Evolutionary conservation across 1,140 invertebrate genomes (phyloP), one percentile per base, ranked within the genome.

Genomic region (Galendromus occidentalis): DNA sequence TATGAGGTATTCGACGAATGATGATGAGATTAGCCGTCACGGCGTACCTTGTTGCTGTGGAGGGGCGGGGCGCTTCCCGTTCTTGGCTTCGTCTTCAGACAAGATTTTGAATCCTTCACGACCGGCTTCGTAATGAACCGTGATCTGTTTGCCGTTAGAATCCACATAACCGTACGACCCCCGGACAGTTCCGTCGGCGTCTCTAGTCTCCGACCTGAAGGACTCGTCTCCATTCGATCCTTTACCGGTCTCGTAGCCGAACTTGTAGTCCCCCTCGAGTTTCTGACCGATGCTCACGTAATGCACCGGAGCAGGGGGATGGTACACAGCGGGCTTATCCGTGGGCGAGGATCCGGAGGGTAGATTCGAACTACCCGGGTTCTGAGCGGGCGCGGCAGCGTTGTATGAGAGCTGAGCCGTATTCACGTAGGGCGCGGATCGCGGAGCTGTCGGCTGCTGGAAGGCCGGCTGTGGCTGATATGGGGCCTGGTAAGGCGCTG

Each of bases 111-210:
- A 59, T 22, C 51, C 51, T 33, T 59, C 51, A 17, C 51, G 51
- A 14, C 51, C 51, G 4, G 51, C 51, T 9, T 59, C 51, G 20
- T 59, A 59, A 22, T 59, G 51, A 22, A 59, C 51, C 1, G 51
- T 59, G 14, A 59, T 59, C 20, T 72, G 68, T 6, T 68, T 45
- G 14, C 51, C 51, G 14, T 33, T 59, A 25, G 51, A 33, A 9
- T 59, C 51, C 17, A 59, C 51, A 22, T 59, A 59, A 33, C 51
- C 51, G 22, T 59, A 59, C 14, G 51, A 59, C 25, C 51, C 51
- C 33, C 51, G 14, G 17, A 59, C 51, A 18, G 51, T 59, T 59
- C 51, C 51, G 9, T 59, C 51, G 17, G 51, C 51, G 20, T 59
- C 51, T 25, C 51, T 25, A 22, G 17, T 59, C 20, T 59, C 51